Evolutionary conservation across 1,140 invertebrate genomes (phyloP).

Genomic region (Armadillidium nasatum): DNA sequence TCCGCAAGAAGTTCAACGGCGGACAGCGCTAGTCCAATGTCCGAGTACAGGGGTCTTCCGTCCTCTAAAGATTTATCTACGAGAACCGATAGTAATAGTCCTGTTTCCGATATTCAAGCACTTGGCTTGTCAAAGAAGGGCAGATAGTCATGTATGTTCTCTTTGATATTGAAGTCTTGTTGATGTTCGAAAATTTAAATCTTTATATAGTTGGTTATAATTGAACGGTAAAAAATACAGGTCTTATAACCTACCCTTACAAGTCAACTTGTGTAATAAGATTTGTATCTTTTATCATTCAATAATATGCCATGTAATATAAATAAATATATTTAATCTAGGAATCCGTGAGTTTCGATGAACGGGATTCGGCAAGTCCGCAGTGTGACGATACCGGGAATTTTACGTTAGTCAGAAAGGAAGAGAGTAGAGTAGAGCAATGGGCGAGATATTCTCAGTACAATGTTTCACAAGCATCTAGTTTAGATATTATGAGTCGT

Average conservation of each 20-base stretch:
- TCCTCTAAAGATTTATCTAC: constrained; percentile 36
- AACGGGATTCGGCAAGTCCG: constrained; percentile 39
- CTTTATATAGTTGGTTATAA: not conserved
- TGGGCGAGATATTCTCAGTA: constrained; percentile 43
- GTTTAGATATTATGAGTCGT: constrained; percentile 34
- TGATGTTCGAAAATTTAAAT: not conserved
- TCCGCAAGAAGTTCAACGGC: constrained; percentile 45
- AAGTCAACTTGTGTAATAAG: not conserved
- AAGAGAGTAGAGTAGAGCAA: constrained; percentile 43
- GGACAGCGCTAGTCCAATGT: constrained; percentile 44
- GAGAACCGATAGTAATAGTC: constrained; percentile 40
- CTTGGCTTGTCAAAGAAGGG: constrained; percentile 36
- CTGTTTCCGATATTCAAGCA: constrained; percentile 35
- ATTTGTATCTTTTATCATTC: not conserved
- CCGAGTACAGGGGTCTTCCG: constrained; percentile 39
- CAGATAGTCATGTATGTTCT: constrained; percentile 38
- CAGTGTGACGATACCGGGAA: constrained; percentile 43
- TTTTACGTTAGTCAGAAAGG: constrained; percentile 42
- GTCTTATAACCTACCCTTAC: too few species aligned
- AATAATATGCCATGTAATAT: not conserved
- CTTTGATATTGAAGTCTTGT: not conserved
- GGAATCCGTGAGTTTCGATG: constrained; percentile 40
- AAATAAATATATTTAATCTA: not conserved
- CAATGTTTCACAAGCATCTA: constrained; percentile 37
- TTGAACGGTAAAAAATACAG: too few species aligned